Conservation (phyloP, 2,888 invertebrate species). For the Dorcus parallelipipedus region DNA sequence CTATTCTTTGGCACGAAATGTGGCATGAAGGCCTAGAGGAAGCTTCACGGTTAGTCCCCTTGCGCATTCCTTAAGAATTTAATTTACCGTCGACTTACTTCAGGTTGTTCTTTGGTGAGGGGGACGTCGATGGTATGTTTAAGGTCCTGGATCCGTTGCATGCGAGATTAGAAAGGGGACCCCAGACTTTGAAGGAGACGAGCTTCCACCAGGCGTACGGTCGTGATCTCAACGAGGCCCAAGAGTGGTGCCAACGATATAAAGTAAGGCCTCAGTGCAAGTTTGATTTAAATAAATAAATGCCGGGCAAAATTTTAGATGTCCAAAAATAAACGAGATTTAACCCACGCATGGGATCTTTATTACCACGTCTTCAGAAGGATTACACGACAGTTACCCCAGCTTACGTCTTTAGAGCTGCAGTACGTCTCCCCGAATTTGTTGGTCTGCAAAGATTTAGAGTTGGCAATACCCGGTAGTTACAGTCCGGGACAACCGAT, state of each 20-base stretch:
- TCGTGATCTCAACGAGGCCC: constrained; percentile 88
- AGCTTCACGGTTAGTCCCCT: constrained; percentile 62
- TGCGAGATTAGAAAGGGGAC: constrained; percentile 88
- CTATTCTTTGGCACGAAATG: constrained; percentile 98
- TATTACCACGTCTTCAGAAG: constrained; percentile 98
- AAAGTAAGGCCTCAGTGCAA: constrained; percentile 48
- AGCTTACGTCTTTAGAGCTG: constrained; percentile 83
- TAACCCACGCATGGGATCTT: constrained; percentile 98
- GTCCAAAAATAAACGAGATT: constrained; percentile 81
- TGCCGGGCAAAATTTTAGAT: constrained; percentile 52
- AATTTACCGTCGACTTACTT: neutral
- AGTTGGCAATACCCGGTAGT: constrained; percentile 96
- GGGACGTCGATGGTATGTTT: constrained; percentile 95
- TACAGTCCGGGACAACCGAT: constrained; percentile 91
- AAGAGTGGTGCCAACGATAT: constrained; percentile 92
- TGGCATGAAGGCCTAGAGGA: constrained; percentile 99
- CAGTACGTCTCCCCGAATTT: constrained; percentile 96
- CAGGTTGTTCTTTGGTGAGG: constrained; percentile 90
- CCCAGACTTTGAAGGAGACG: constrained; percentile 93
- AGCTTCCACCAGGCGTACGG: constrained; percentile 97
- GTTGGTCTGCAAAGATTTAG: constrained; percentile 83
- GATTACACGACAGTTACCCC: constrained; percentile 92
- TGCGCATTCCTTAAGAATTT: neutral
- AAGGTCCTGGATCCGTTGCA: constrained; percentile 93
- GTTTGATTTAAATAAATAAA: too few species aligned